These are phyloP conservation scores for Psilanteris sp. DNA, from an alignment of 1,140 invertebrate species.

Conservation along the genomic window DNA sequence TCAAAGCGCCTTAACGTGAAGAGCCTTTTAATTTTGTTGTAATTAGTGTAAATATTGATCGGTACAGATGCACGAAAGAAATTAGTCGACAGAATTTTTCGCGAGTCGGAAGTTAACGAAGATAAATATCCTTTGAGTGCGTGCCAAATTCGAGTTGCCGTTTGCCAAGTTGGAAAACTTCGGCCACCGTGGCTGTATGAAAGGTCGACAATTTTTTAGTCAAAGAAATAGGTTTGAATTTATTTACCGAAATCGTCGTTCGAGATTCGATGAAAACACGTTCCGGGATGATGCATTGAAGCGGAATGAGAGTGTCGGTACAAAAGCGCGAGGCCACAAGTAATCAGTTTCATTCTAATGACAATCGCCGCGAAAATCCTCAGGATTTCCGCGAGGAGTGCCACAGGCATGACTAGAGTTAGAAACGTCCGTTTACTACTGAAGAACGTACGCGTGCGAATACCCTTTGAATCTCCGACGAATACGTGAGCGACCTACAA, in stretches of 20 bases:
- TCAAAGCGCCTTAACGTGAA: background rate
- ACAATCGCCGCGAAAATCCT: constrained; percentile 53
- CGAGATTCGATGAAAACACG: constrained; percentile 16
- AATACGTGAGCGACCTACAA: constrained; percentile 60
- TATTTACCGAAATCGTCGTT: constrained; percentile 33
- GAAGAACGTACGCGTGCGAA: constrained; percentile 54
- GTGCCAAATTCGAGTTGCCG: constrained; percentile 43
- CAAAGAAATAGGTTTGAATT: constrained; percentile 30
- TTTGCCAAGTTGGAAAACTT: constrained; percentile 55
- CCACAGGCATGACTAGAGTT: constrained; percentile 51
- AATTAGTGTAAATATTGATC: constrained; percentile 54
- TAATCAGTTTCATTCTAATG: constrained; percentile 63
- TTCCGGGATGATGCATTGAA: constrained; percentile 17
- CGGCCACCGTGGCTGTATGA: constrained; percentile 23
- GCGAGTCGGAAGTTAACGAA: constrained; percentile 50
- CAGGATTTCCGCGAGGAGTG: constrained; percentile 55
- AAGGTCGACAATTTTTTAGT: constrained; percentile 30
- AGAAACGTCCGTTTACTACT: constrained; percentile 43
- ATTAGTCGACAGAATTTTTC: constrained; percentile 56
- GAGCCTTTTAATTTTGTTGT: constrained; percentile 38
- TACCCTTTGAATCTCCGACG: constrained; percentile 59
- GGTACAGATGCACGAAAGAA: constrained; percentile 31
- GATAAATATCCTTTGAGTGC: constrained; percentile 56
- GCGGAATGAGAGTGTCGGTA: constrained; percentile 6
- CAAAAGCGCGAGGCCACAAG: constrained; percentile 25